Conservation (phyloP, 2,113 vertebrate species). For the Xerus inauris region DNA sequence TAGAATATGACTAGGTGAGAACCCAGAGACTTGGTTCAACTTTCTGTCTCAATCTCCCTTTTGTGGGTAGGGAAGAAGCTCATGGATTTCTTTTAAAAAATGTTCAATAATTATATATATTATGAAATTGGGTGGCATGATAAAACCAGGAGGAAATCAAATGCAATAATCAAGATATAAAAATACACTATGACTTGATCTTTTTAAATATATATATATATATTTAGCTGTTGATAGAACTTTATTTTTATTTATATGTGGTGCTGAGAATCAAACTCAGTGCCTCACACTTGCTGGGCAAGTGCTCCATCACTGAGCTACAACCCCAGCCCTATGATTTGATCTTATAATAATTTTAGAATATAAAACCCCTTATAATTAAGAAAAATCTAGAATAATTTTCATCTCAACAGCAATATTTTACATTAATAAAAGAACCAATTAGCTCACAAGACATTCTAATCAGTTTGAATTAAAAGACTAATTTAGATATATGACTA, state of each 20-base stretch:
- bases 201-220: too few relatives aligned
- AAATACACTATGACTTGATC: constrained; percentile 29
- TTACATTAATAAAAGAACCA: constrained; percentile 59
- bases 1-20: background rate
- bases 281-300: too few relatives aligned
- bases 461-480: constrained; percentile 58
- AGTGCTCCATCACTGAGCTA: too few relatives aligned
- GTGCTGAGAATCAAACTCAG: too few relatives aligned
- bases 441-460: constrained; percentile 35
- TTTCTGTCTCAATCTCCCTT: background rate
- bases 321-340: too few relatives aligned
- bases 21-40: background rate
- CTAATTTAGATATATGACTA: constrained; percentile 25
- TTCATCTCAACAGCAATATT: constrained; percentile 27
- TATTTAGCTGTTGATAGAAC: too few relatives aligned
- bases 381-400: constrained; percentile 56
- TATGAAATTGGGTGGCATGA: background rate
- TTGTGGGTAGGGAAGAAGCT: background rate
- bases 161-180: constrained; percentile 25
- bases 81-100: background rate
- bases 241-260: too few relatives aligned
- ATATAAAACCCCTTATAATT: background rate
- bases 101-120: background rate
- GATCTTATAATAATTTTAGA: constrained; percentile 36
- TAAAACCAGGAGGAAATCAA: background rate